Evolutionary conservation across 1,140 invertebrate genomes (phyloP), one percentile per base, ranked within the genome.

Genomic region (Neuroterus valhalla): DNA sequence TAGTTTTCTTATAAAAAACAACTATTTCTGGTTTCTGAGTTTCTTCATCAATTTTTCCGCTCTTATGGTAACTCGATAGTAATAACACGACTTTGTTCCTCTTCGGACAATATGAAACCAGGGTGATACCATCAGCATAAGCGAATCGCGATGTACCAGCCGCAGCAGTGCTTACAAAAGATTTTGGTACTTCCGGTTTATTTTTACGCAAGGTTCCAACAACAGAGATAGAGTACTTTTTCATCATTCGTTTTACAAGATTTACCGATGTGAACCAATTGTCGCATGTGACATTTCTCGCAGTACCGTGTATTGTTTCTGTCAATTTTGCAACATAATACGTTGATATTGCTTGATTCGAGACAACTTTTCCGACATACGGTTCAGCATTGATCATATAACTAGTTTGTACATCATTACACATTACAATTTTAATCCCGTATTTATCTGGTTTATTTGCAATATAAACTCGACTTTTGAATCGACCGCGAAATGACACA

Each of bases 141-240:
- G 82, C 79, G 80, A 86, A 78, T 48, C 42, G 52, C 15, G 71
- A 19, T 38, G 15, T 46, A 3, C 14, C 14, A 21, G 42, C 44
- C 31, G 31, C 6, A 38, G 68, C 15, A n/a, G 17, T 17, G 38
- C 3, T 68, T 66, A 38, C 66, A 21, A 88, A 86, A n/a, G 72
- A 23, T 42, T 45, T 19, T 50, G 89, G 88, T 43, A 90, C 84
- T 71, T 89, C 78, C 75, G 72, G 78, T 85, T 90, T 90, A 76
- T 89, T 89, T 82, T 87, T 89, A 70, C 81, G 84, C 26, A 91
- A 45, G 19, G 89, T 90, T 14, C 89, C 90, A 15, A 89, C 77
- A 73, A 87, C 81, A 26, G 87, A 88, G 42, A 90, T 70, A 66
- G 79, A 74, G 23, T 66, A 55, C 38, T 79, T 71, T 48, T 85